phyloP scores from a whole-genome alignment of 1,140 invertebrate species.

The Temnothorax nylanderi region DNA sequence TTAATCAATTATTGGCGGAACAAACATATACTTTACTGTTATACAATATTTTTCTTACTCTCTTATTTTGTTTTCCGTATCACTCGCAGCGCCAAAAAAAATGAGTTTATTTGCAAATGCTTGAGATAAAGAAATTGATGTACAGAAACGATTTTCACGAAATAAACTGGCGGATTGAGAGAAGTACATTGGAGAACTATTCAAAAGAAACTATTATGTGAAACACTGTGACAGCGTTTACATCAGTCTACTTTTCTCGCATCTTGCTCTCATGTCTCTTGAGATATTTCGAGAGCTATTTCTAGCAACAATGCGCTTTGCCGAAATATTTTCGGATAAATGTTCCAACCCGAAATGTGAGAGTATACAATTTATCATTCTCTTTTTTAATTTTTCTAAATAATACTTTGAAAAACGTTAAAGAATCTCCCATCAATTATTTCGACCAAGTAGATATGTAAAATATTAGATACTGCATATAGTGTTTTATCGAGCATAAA shows the following conservation, averaged over 20 bases:
- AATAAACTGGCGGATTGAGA: background rate
- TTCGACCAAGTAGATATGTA: background rate
- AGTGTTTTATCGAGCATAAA: background rate
- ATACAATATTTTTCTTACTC: background rate
- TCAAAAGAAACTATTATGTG: background rate
- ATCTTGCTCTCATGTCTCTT: background rate
- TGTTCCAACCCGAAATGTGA: background rate
- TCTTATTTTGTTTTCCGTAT: background rate
- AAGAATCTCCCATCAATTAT: background rate
- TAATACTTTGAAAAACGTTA: background rate
- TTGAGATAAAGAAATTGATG: background rate
- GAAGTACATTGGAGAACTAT: background rate
- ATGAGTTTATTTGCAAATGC: background rate
- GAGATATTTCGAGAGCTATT: constrained; percentile 3
- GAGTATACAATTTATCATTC: constrained; percentile 2
- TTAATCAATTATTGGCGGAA: no score
- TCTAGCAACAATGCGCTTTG: background rate
- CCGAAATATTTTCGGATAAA: background rate
- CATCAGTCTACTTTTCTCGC: background rate
- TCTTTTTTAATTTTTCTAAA: background rate
- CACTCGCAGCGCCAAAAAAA: background rate
- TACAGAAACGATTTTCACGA: background rate
- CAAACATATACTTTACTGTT: no score
- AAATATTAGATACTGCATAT: background rate
- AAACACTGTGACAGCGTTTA: background rate